These are phyloP conservation scores for Tauraco erythrolophus DNA, from an alignment of 2,113 vertebrate genomes.

Conservation along the genomic window DNA sequence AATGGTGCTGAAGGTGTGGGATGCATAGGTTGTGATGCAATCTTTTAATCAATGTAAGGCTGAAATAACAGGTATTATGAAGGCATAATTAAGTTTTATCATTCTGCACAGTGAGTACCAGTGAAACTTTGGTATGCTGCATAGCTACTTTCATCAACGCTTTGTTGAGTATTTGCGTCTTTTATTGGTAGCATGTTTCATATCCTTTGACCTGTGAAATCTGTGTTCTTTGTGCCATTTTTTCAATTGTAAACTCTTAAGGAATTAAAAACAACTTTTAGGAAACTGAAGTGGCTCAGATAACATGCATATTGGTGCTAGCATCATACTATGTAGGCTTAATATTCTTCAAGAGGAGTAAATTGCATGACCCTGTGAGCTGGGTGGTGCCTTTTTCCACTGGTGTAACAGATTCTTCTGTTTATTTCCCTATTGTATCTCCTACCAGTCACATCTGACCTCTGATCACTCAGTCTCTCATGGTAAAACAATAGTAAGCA, in stretches of 20 bases:
- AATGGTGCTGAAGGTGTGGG: neutral
- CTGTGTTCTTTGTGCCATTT: neutral
- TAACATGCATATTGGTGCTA: neutral
- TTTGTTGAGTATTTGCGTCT: neutral
- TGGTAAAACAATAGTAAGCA: neutral
- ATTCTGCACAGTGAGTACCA: neutral
- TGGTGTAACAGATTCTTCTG: neutral
- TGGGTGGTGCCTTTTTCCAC: neutral
- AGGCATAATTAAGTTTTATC: neutral
- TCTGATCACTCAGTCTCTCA: neutral
- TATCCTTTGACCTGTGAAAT: neutral
- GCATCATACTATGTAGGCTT: neutral
- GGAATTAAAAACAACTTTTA: neutral
- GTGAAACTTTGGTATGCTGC: neutral
- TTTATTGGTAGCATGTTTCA: neutral
- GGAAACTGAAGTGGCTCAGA: neutral
- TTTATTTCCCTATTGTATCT: rapidly evolving
- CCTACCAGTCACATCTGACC: neutral
- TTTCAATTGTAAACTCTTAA: neutral
- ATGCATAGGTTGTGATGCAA: neutral
- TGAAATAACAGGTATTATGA: neutral
- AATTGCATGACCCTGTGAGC: neutral
- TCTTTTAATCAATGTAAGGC: neutral
- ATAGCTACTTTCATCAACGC: neutral
- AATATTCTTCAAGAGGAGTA: neutral